Evolutionary conservation across 2,888 invertebrate genomes (phyloP).

Genomic region (Cosmia pyralina): DNA sequence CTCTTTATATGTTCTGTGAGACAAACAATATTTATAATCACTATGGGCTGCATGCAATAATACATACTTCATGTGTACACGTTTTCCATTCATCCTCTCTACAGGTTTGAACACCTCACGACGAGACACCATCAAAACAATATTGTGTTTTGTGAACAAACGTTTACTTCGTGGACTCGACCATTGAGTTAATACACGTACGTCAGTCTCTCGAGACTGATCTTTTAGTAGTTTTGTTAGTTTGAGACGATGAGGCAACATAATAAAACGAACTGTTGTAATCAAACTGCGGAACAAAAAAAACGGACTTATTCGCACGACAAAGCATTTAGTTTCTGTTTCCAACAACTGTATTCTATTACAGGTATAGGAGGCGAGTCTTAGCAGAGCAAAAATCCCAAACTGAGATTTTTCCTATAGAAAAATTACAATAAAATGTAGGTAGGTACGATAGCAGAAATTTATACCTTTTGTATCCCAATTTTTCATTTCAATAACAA

Average conservation of each 20-base stretch:
- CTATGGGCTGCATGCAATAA: not conserved
- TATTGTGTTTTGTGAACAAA: conserved; percentile 20
- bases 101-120: not conserved
- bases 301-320: conserved; percentile 6
- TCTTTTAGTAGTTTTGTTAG: conserved; percentile 21
- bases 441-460: not conserved
- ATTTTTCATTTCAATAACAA: not conserved
- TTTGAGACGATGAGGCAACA: not conserved
- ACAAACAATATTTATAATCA: not conserved
- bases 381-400: too few species aligned
- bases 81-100: not conserved
- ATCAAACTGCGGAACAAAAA: too few species aligned
- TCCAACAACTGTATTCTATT: not conserved
- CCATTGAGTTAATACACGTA: conserved; percentile 4
- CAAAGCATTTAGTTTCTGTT: not conserved
- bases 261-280: too few species aligned
- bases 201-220: conserved; percentile 5
- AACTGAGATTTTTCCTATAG: not conserved
- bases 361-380: too few species aligned
- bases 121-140: conserved; percentile 4
- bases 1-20: too few species aligned
- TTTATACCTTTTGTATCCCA: not conserved
- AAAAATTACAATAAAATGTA: not conserved
- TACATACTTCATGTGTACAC: not conserved
- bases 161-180: conserved; percentile 13